Percentiles rank a stretch among this genome's conserved stretches.
Conservation (phyloP, 2,797 vertebrate genomes). For the Decapterus maruadsi region DNA sequence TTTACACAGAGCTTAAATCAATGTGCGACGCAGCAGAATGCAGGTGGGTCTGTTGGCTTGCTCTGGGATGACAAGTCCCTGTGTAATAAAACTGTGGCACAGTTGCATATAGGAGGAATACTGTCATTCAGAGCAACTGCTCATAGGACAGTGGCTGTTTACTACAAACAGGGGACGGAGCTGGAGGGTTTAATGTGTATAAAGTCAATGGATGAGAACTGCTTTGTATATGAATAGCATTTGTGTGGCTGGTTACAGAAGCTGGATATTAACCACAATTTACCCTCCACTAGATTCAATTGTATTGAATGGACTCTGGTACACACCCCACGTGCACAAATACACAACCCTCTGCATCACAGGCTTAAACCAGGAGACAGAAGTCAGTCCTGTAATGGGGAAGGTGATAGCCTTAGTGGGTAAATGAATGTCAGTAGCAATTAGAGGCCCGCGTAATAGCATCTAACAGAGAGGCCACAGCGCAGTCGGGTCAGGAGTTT, state of each 20-base stretch:
- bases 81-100: conserved; percentile 65
- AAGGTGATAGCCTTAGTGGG: conserved; percentile 82
- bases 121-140: conserved; percentile 62
- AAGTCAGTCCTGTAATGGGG: conserved; percentile 72
- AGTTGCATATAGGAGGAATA: conserved; percentile 50
- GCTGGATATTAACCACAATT: background rate
- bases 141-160: conserved; percentile 61
- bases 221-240: conserved; percentile 37
- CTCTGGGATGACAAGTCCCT: conserved; percentile 61
- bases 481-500: conserved; percentile 78
- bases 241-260: conserved; percentile 32
- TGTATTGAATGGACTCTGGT: conserved; percentile 22
- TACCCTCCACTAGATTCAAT: conserved; percentile 27
- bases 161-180: conserved; percentile 53
- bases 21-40: conserved; percentile 40
- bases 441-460: conserved; percentile 83
- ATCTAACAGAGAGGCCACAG: conserved; percentile 73
- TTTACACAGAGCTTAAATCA: conserved; percentile 43
- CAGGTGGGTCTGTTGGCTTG: conserved; percentile 59
- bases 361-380: conserved; percentile 63
- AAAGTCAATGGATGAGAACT: conserved; percentile 32
- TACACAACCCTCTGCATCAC: conserved; percentile 32
- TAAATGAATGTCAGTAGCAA: conserved; percentile 87
- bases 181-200: conserved; percentile 40
- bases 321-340: conserved; percentile 21